Evolutionary conservation across 2,888 invertebrate genomes (phyloP).

Genomic region (Cheilosia impressa): DNA sequence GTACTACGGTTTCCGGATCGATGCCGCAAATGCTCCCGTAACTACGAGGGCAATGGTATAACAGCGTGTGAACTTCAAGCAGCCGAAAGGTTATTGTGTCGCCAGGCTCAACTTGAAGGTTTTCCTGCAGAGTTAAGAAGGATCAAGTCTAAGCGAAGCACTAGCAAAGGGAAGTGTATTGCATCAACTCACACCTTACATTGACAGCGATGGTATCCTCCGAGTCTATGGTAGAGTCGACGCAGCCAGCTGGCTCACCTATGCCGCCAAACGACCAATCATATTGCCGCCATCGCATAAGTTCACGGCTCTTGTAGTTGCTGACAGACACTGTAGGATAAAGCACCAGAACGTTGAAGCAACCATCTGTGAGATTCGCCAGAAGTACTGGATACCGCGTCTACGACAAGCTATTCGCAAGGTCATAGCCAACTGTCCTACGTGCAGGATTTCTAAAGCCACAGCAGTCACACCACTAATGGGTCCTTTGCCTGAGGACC

Average conservation of each 20-base stretch:
- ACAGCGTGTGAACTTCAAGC: neutral
- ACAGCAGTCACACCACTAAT: conserved; percentile 55
- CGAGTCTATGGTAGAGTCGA: conserved; percentile 50
- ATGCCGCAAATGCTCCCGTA: neutral
- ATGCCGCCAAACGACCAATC: conserved; percentile 28
- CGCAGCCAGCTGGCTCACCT: conserved; percentile 58
- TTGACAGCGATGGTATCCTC: conserved; percentile 24
- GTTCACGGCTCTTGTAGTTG: conserved; percentile 14
- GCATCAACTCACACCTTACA: no score
- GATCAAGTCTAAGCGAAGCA: neutral
- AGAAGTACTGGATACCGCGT: conserved; percentile 35
- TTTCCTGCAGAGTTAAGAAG: conserved; percentile 21
- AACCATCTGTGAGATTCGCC: conserved; percentile 29
- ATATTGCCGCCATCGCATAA: conserved; percentile 32
- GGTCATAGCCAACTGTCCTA: conserved; percentile 21
- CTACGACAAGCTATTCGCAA: conserved; percentile 28
- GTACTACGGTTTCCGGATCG: conserved; percentile 1
- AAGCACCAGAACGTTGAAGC: no score
- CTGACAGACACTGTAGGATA: no score
- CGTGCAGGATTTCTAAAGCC: conserved; percentile 21
- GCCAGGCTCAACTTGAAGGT: conserved; percentile 21
- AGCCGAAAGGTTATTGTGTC: conserved; percentile 16
- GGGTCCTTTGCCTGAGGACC: conserved; percentile 62
- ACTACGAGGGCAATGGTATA: no score
- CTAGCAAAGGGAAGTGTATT: no score